Conservation (phyloP, 2,113 vertebrate species). For the Scatophagus argus region DNA sequence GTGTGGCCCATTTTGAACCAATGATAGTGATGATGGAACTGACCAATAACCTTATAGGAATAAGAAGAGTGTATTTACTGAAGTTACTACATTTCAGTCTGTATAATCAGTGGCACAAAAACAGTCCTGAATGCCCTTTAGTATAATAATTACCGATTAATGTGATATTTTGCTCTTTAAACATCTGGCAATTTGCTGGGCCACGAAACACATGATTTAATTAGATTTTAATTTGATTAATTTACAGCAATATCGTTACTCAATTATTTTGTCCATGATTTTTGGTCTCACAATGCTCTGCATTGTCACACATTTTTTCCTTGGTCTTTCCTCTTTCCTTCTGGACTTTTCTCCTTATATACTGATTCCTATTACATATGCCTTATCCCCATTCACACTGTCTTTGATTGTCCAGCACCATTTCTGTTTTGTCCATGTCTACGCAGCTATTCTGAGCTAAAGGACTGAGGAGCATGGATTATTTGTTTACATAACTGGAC, state of each 20-base stretch:
- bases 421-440: background rate
- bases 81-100: slow-evolving; percentile 3
- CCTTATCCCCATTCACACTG: background rate
- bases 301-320: no score
- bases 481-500: slow-evolving; percentile 29
- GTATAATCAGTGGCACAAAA: slow-evolving; percentile 6
- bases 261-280: background rate
- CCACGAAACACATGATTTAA: background rate
- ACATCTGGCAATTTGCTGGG: background rate
- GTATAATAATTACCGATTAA: slow-evolving; percentile 1
- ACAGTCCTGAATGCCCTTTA: background rate
- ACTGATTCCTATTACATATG: background rate
- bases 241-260: background rate
- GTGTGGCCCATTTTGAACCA: background rate
- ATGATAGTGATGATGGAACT: slow-evolving; percentile 6
- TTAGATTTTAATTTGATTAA: slow-evolving; percentile 11
- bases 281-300: background rate
- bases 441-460: background rate
- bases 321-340: background rate
- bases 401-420: background rate
- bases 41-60: slow-evolving; percentile 8
- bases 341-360: background rate
- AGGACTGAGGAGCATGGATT: slow-evolving; percentile 12
- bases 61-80: slow-evolving; percentile 6
- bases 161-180: background rate